A percentile compares a stretch with the other conserved stretches of the same genome.
These are phyloP conservation scores for Tenthredo scrophulariae DNA, from an alignment of 2,888 invertebrate species.

Conservation along the genomic window DNA sequence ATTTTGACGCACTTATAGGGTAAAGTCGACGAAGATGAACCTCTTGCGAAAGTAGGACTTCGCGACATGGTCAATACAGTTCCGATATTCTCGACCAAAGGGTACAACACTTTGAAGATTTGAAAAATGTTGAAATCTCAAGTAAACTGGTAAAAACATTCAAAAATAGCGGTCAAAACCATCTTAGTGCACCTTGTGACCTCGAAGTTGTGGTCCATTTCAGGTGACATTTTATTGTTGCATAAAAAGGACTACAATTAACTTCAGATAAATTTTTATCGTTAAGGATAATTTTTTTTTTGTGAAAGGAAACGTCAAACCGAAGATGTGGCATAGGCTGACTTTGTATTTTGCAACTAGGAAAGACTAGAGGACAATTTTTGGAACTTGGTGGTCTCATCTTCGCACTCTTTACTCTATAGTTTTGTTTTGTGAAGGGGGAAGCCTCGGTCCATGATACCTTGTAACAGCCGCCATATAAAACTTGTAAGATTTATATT, in stretches of 20 bases:
- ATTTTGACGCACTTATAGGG: not conserved
- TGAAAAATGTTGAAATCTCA: not conserved
- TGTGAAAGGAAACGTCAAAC: not conserved
- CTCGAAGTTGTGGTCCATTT: not conserved
- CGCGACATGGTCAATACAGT: not conserved
- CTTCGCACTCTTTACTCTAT: constrained; percentile 1
- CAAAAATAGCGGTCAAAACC: too few relatives aligned
- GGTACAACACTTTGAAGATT: not conserved
- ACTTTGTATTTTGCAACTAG: too few relatives aligned
- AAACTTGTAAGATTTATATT: not conserved
- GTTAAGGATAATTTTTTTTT: not conserved
- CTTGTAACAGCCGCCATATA: not conserved
- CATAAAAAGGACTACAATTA: not conserved
- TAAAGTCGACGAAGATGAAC: not conserved
- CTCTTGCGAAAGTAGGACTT: not conserved
- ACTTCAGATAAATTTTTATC: not conserved
- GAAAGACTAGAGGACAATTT: not conserved
- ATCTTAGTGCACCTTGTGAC: not conserved
- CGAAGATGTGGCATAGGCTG: not conserved
- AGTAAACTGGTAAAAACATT: not conserved
- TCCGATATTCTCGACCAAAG: not conserved
- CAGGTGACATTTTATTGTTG: not conserved
- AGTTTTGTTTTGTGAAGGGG: not conserved
- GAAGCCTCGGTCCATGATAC: not conserved
- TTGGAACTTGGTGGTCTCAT: not conserved